Base-by-base conservation (phyloP, 2,113 vertebrate genomes). In the Atrichornis clamosus region DNA sequence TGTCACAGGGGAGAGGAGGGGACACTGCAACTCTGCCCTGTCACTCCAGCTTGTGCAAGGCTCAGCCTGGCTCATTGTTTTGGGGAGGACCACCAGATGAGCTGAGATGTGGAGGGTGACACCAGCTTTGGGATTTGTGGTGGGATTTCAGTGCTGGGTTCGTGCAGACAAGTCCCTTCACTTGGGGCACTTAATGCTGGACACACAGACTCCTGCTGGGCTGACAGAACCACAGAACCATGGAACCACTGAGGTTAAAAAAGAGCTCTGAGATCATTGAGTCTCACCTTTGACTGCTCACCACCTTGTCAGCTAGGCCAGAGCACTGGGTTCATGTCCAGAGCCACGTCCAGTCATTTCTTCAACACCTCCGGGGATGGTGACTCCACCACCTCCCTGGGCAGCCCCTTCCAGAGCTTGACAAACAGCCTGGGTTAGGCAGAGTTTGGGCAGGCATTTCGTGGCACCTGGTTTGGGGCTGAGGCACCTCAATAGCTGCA, bases 131-230 rank as follows among this genome's bases (percentile, higher is more conserved):
- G 12, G 64, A 37, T 64, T 90, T 46, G 53, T 90, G 72, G 24
- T 9, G 58, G 47, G 42, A 3, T 42, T 37, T 79, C 0, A 1
- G 59, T 2, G 22, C n/a, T 17, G 28, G 70, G 27, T 39, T 35
- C 0, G 0, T 52, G 49, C 33, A 41, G 75, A 41, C 21, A 32
- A 28, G 42, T 22, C 42, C 68, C 69, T 4, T 59, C 17, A 0
- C 49, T 30, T 0, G 1, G 19, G 70, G 30, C 9, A 19, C 0
- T 2, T 2, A 8, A 4, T 0, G 1, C 50, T 81, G 91, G 75
- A 69, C 68, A 13, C 39, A 24, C n/a, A 15, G 41, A 4, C 9
- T 69, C 37, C 74, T 47, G 33, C 49, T 30, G 79, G 65, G 65
- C 41, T 32, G 64, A 1, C 9, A 10, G 41, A n/a, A 21, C 11